Evolutionary conservation across 2,797 vertebrate genomes (phyloP).

Genomic region (Atherinosoma microstoma): DNA sequence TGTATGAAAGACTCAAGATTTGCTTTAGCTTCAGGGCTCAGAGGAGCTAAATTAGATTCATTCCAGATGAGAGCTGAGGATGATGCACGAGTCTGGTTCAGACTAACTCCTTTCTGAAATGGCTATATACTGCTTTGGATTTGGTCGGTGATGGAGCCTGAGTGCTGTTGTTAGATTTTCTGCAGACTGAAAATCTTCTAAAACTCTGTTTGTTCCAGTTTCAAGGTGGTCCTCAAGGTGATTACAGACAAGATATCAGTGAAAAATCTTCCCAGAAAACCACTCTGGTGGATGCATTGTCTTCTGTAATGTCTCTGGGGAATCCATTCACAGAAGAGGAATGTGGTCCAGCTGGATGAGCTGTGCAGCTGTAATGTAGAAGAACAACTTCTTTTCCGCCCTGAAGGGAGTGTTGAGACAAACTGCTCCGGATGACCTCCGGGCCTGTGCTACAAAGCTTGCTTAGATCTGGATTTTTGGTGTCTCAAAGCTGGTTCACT

Average conservation of each 20-base stretch:
- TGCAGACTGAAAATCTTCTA: not conserved
- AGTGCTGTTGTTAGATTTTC: not conserved
- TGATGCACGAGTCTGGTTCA: not conserved
- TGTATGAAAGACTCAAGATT: not conserved
- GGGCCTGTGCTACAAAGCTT: not conserved
- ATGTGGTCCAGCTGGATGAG: conserved; percentile 60
- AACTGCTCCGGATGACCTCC: conserved; percentile 5
- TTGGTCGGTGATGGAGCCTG: not conserved
- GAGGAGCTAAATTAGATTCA: not conserved
- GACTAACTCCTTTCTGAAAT: not conserved
- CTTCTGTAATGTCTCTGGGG: not conserved
- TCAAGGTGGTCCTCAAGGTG: conserved; percentile 32
- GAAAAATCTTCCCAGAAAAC: conserved; percentile 22
- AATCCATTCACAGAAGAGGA: conserved; percentile 45
- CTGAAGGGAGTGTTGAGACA: not conserved
- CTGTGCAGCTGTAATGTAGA: conserved; percentile 8
- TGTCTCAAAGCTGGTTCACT: not conserved
- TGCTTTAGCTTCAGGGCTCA: not conserved
- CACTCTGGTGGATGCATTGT: conserved; percentile 12
- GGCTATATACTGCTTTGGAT: not conserved
- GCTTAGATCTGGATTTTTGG: not conserved
- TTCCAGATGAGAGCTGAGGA: not conserved
- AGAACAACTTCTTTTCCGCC: conserved; percentile 22
- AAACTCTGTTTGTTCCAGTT: conserved; percentile 20
- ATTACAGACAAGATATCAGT: conserved; percentile 25